Base-by-base conservation (phyloP, 2,113 vertebrate species). In the Petroica traversi region DNA sequence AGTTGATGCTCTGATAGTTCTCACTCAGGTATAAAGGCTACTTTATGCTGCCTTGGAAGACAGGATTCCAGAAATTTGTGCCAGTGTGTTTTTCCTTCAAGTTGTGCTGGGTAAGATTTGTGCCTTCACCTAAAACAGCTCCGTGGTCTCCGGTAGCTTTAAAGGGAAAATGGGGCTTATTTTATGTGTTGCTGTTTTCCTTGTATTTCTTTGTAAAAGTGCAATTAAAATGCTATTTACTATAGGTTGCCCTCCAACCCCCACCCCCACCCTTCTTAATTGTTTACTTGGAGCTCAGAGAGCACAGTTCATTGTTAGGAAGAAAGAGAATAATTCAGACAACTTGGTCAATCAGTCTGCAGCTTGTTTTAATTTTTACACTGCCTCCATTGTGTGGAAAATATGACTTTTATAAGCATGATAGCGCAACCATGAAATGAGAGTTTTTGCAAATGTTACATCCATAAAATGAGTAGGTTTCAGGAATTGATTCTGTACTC, bases 341-440 rank as follows among this genome's bases (percentile, higher is more conserved):
- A 92, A 63, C 79, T 94, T 90, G 52, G 93, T 95, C 93, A 85
- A 85, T 97, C 94, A 95, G 84, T 45, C 45, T 92, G 83, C 94
- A 96, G 96, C 94, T 96, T 96, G 90, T 96, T 97, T 96, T 92
- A 90, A 96, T 96, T 97, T 95, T 94, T 96, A 90, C 49, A 75
- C 72, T 93, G 92, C 85, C 45, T 90, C 95, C 94, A 96, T 97
- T 97, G 94, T 97, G 93, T 96, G 93, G 94, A 96, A 96, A 95
- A 95, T 88, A 86, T 88, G 93, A 93, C 85, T 97, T 94, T 95
- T 91, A 87, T 89, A 85, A 92, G 85, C 82, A 63, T 84, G 93
- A 94, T 95, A 96, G 79, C 86, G 88, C 75, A 72, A 78, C 78
- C 55, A 85, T 83, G 55, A 92, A 94, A 86, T 77, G 48, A 90